Evolutionary conservation across 2,797 vertebrate species (phyloP).

Genomic region (Gobio occitaniae): DNA sequence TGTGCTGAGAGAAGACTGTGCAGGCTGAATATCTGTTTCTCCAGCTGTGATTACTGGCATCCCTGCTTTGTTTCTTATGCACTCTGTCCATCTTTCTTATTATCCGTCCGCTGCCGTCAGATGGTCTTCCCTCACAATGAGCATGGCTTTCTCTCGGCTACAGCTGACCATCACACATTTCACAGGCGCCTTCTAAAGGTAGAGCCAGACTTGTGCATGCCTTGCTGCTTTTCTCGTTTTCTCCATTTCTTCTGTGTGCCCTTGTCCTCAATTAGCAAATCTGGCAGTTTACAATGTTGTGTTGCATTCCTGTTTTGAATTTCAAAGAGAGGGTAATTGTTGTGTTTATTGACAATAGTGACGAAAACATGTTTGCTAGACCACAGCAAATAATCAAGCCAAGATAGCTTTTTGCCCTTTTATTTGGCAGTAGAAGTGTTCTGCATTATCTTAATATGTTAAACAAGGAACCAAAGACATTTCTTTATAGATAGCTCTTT

Average conservation of each 20-base stretch:
- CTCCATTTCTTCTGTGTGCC: conserved; percentile 42
- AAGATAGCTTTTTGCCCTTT: conserved; percentile 59
- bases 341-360: conserved; percentile 66
- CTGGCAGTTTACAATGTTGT: conserved; percentile 52
- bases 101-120: conserved; percentile 67
- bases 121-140: conserved; percentile 89
- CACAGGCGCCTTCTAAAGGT: conserved; percentile 89
- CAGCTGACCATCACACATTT: conserved; percentile 83
- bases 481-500: conserved; percentile 14
- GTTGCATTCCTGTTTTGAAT: conserved; percentile 59
- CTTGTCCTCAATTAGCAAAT: conserved; percentile 46
- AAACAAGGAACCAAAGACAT: conserved; percentile 27
- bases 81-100: conserved; percentile 34
- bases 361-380: conserved; percentile 47
- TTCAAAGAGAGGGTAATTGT: conserved; percentile 55
- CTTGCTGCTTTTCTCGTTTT: conserved; percentile 31
- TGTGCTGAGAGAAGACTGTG: not conserved
- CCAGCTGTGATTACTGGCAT: conserved; percentile 5
- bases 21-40: conserved; percentile 7
- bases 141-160: conserved; percentile 86
- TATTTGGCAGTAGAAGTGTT: conserved; percentile 51
- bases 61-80: conserved; percentile 10
- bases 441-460: conserved; percentile 26
- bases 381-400: conserved; percentile 65
- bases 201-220: conserved; percentile 71